These are phyloP conservation scores for Nannoperca australis DNA, from an alignment of 2,797 vertebrate species.

Conservation along the genomic window DNA sequence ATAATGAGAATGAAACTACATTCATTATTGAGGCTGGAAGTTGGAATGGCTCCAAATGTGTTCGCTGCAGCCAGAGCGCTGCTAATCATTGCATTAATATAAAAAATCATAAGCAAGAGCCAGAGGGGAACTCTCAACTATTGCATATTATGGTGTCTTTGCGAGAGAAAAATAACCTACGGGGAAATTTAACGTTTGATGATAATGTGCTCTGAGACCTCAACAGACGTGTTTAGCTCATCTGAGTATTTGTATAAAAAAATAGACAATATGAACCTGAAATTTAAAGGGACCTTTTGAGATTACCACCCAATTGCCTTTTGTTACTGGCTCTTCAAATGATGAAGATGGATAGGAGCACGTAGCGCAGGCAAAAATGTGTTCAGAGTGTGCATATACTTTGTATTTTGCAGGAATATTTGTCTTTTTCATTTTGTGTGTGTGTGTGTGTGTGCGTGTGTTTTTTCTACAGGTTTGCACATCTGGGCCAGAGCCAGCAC, in stretches of 20 bases:
- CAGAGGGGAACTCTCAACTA: constrained; percentile 56
- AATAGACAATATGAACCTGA: background rate
- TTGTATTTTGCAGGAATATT: constrained; percentile 5
- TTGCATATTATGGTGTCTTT: constrained; percentile 48
- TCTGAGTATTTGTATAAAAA: background rate
- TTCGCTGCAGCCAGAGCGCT: constrained; percentile 49
- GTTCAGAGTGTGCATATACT: background rate
- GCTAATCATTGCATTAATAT: constrained; percentile 78
- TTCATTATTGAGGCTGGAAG: constrained; percentile 67
- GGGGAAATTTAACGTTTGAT: constrained; percentile 40
- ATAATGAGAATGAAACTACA: constrained; percentile 60
- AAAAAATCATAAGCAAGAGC: constrained; percentile 70
- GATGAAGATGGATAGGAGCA: background rate
- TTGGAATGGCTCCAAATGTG: constrained; percentile 66
- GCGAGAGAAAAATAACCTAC: constrained; percentile 47
- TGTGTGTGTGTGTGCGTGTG: background rate
- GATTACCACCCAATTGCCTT: background rate
- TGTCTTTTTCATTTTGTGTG: constrained; percentile 13
- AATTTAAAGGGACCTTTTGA: background rate
- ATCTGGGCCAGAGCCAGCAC: constrained; percentile 93
- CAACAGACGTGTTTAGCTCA: constrained; percentile 22
- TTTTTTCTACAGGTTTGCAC: constrained; percentile 88
- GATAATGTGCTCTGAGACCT: constrained; percentile 38
- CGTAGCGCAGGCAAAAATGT: background rate
- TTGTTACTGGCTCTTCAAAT: background rate